These are phyloP conservation scores for Lepidothrix coronata DNA, from an alignment of 2,113 vertebrate genomes.

Conservation along the genomic window DNA sequence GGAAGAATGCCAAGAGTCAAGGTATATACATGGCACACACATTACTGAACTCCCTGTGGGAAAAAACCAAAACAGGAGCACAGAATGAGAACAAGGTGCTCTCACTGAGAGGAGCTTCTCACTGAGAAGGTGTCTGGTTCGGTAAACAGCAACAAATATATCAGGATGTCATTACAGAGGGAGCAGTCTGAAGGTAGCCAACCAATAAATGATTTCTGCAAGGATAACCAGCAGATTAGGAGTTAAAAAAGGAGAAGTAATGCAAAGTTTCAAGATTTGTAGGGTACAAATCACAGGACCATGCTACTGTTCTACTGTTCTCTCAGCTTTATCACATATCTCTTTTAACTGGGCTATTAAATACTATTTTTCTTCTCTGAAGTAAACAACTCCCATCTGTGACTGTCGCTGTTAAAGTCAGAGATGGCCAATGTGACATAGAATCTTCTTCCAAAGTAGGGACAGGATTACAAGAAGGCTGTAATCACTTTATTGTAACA, in stretches of 20 bases:
- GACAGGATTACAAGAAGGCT: too few relatives aligned
- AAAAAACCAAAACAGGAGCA: neutral
- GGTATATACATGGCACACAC: neutral
- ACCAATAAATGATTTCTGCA: neutral
- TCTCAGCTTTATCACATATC: neutral
- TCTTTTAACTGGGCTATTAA: neutral
- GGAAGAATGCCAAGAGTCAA: neutral
- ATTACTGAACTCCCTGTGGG: rapidly evolving
- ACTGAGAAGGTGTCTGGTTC: neutral
- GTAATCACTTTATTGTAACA: too few relatives aligned
- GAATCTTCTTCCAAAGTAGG: too few relatives aligned
- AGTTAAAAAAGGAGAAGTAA: neutral
- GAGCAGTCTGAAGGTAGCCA: neutral
- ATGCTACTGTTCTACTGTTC: rapidly evolving
- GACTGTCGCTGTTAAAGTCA: neutral
- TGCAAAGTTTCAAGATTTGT: rapidly evolving
- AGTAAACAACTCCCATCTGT: neutral
- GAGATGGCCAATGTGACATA: too few relatives aligned
- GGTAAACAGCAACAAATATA: neutral
- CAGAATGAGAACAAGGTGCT: neutral
- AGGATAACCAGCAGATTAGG: neutral
- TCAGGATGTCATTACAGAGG: rapidly evolving
- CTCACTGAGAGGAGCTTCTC: too few relatives aligned
- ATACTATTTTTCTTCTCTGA: neutral
- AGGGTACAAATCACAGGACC: neutral